Conservation (phyloP, 2,888 invertebrate genomes). For the Microplitis deprimator region DNA sequence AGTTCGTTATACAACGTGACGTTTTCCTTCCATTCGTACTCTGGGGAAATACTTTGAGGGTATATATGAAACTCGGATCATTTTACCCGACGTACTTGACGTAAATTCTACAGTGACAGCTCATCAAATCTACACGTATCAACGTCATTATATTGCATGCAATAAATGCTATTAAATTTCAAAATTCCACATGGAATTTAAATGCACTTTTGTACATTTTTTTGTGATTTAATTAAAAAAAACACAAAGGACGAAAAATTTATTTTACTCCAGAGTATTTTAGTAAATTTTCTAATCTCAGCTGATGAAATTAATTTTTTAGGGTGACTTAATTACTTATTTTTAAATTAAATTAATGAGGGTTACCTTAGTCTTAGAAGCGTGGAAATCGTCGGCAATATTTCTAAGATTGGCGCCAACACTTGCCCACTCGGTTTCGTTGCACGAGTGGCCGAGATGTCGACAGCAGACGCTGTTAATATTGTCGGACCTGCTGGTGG, state of each 20-base stretch:
- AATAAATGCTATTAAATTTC: background rate
- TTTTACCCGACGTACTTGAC: background rate
- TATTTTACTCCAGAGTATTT: background rate
- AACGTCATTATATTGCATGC: background rate
- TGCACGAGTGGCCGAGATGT: constrained; percentile 58
- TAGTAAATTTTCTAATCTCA: background rate
- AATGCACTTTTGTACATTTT: background rate
- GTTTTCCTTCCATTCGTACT: constrained; percentile 7
- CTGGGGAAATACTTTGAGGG: constrained; percentile 8
- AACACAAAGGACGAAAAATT: background rate
- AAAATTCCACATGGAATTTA: background rate
- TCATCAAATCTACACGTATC: background rate
- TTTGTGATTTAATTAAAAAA: background rate
- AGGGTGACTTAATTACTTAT: background rate
- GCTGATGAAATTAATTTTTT: background rate
- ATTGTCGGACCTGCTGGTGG: constrained; percentile 48
- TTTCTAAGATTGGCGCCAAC: constrained; percentile 68
- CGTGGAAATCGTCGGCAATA: constrained; percentile 70
- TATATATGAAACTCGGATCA: constrained; percentile 28
- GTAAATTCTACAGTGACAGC: background rate
- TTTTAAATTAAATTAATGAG: background rate
- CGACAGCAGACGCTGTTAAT: constrained; percentile 55
- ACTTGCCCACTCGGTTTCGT: constrained; percentile 66
- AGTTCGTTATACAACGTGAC: constrained; percentile 40
- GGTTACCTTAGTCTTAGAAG: constrained; percentile 67